Evolutionary conservation across 2,113 vertebrate species (phyloP), one percentile per base, ranked within the genome.

Genomic region (Alaudala cheleensis): DNA sequence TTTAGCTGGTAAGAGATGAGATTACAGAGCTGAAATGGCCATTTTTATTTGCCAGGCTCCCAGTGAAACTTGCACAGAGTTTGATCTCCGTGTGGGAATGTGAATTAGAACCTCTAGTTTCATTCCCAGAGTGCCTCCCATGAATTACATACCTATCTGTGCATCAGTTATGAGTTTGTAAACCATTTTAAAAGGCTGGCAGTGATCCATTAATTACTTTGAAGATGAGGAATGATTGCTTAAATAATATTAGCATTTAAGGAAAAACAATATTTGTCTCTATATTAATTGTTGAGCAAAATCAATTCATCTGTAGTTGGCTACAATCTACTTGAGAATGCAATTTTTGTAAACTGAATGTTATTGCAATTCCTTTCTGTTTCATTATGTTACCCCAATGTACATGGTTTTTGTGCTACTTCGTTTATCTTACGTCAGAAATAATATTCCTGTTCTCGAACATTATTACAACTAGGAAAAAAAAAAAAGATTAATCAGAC

Each of bases 361-460:
- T 91, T 78, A 88, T 95, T 92, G 58, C 73, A 89, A 1, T 14
- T 89, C 39, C 9, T 65, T 83, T 90, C 47, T 39, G 9, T 88
- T 86, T 82, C 44, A 51, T 94, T 94, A 53, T 56, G 28, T 86
- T 89, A 85, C 67, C 71, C 61, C 71, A 87, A 76, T 96, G 74
- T 74, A 91, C 80, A 42, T 84, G 95, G 84, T 94, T 94, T 95
- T 86, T 57, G 47, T 74, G 56, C 40, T 60, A 53, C 42, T 95
- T 85, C n/a, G 0, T 97, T 97, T 93, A 34, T 97, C 94, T 95
- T 58, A 47, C 90, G 87, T 92, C 92, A 93, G 94, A 86, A 91
- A 62, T 83, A 88, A 76, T 92, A 82, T 72, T 93, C 54, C 67
- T 79, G 29, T 25, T 95, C 65, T 94, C 4, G 4, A 72, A 42